These are phyloP conservation scores for Bubo scandiacus DNA, from an alignment of 2,113 vertebrate genomes.

Conservation along the genomic window DNA sequence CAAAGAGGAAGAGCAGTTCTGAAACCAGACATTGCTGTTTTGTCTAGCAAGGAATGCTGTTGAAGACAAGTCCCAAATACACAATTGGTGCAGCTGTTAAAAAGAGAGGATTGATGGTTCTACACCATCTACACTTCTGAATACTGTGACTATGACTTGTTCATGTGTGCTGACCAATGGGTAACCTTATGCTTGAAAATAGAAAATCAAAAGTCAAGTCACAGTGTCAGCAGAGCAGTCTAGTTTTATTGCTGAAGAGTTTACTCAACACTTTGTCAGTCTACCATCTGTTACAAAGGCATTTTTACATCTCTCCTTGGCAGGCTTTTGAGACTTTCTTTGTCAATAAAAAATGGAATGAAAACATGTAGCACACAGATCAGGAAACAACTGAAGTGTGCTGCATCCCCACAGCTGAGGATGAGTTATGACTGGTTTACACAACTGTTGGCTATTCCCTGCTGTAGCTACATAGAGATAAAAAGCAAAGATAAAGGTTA, in stretches of 20 bases:
- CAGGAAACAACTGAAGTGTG: not conserved
- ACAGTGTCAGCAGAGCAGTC: not conserved
- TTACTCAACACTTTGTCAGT: not conserved
- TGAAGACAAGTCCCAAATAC: not conserved
- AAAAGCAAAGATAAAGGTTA: not conserved
- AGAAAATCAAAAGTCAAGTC: not conserved
- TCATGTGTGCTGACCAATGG: not conserved
- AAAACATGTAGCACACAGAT: not conserved
- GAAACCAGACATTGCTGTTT: not conserved
- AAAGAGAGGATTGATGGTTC: not conserved
- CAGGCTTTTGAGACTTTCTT: not conserved
- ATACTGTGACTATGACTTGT: not conserved
- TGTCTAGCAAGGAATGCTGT: not conserved
- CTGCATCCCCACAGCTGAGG: not conserved
- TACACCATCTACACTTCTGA: not conserved
- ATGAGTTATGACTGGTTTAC: not conserved
- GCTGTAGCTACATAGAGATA: not conserved
- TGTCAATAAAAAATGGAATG: not conserved
- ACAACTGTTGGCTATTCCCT: not conserved
- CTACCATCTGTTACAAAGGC: not conserved
- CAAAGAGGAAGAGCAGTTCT: not conserved
- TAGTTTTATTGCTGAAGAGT: not conserved
- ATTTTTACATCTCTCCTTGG: not conserved
- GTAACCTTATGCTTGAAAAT: not conserved
- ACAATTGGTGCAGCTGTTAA: not conserved